Evolutionary conservation across 2,888 invertebrate species (phyloP), one percentile per base, ranked within the genome.

Genomic region (Pammene fasciana): DNA sequence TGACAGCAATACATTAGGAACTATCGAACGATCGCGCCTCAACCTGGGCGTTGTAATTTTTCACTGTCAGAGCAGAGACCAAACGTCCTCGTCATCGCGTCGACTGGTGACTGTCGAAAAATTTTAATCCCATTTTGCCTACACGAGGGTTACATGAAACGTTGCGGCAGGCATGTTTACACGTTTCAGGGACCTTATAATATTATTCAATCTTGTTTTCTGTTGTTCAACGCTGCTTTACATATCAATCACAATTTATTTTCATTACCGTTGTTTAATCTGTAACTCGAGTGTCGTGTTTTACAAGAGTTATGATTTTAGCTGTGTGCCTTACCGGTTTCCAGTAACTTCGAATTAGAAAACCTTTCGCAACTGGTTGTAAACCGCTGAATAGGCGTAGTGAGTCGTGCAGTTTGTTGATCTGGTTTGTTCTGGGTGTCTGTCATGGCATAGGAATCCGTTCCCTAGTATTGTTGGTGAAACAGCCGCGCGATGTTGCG

Each of bases 1-100:
- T 89, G 91, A 89, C 90, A 87, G 88, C 90, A 78, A 88, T 90
- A 90, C 89, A 90, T 90, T 90, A 91, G 85, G 83, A 90, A 88
- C 87, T 89, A 89, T 89, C 87, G 87, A 86, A 71, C 82, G 88
- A 88, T 88, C 86, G 82, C 80, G 76, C 82, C 79, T 77, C 82
- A 80, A 81, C 83, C 82, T 84, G 80, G 81, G 80, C 85, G 77
- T 85, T 75, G 86, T 87, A 86, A 92, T 92, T 90, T 91, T 90
- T 92, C 90, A 89, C 89, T 90, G 91, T 91, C 91, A 87, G 82
- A 84, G 81, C 79, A 79, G 79, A 82, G 83, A 84, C 87, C 86
- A 88, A 89, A 90, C 85, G 84, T 84, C 86, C 85, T 84, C 86
- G 89, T 90, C 90, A 90, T 88, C 85, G 82, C 80, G 79, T 82